Base-by-base conservation (phyloP, 2,888 invertebrate species). In the Athalia rosae region DNA sequence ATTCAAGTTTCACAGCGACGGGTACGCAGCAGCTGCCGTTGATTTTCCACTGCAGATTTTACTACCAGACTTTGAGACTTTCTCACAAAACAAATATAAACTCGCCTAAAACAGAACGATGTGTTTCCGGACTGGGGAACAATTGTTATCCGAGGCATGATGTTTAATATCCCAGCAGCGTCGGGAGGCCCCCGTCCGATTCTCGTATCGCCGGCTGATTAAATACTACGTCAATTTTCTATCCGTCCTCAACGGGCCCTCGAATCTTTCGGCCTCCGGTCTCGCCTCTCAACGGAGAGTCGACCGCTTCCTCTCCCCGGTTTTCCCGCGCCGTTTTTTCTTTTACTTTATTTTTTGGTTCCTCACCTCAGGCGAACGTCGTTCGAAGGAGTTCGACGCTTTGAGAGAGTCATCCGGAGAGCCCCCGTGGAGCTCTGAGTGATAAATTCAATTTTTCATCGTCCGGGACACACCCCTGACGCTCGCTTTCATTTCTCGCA, bases 171-270 rank as follows among this genome's bases (percentile, higher is more conserved):
- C 45, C 47, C 45, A 7, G 45, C 28, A n/a, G 13, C 11, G 5
- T 13, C 58, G 7, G n/a, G n/a, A n/a, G n/a, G 4, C 6, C 41
- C 13, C 13, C 28, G 28, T 28, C 28, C n/a, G 41, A 41, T n/a
- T 47, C 64, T 7, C 6, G 3, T 64, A 4, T 13, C 28, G 28
- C 28, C 64, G 64, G 6, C 47, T 64, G 64, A n/a, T 64, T 64
- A 64, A 47, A 64, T 64, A 47, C 64, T 45, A 28, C 64, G 64
- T 64, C 47, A 64, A n/a, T 64, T 64, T 64, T 64, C 64, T 2
- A 47, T 47, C 7, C 47, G n/a, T 47, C 13, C 45, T 8, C 13
- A 64, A n/a, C 9, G n/a, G 47, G 47, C 64, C 47, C 47, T 13
- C 13, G 3, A 13, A 47, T 64, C 47, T 47, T 64, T 47, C 47